Conservation (phyloP, 2,113 vertebrate species). For the Diphyllodes magnificus region DNA sequence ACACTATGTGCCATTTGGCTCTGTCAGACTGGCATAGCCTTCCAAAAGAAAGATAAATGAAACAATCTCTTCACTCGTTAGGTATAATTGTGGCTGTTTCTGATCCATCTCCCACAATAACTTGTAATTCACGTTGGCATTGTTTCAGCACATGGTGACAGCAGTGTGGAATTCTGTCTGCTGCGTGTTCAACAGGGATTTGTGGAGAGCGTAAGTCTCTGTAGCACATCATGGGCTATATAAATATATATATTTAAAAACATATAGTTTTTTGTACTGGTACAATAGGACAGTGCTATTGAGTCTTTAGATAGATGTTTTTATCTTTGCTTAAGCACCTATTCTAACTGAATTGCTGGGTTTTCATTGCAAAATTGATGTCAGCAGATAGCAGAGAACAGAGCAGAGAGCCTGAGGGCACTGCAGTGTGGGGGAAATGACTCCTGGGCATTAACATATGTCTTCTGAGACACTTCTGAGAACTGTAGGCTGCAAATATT, state of each 20-base stretch:
- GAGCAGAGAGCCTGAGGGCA: neutral
- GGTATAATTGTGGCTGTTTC: neutral
- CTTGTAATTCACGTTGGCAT: neutral
- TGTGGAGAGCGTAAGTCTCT: neutral
- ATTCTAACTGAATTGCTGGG: neutral
- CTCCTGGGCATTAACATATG: neutral
- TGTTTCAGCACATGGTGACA: neutral
- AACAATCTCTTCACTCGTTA: neutral
- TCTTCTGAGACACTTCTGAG: neutral
- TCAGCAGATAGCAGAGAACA: neutral
- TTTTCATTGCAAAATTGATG: neutral
- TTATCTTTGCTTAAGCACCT: neutral
- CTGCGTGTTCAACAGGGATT: neutral
- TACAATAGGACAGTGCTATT: neutral
- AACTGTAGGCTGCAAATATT: neutral
- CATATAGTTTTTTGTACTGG: neutral
- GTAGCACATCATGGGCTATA: neutral
- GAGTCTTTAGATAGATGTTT: neutral
- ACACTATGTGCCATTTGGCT: accelerated
- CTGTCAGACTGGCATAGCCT: neutral
- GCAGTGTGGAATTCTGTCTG: neutral
- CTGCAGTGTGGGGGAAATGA: neutral
- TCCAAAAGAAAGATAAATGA: neutral
- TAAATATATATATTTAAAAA: neutral
- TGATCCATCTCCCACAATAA: neutral